phyloP scores from a whole-genome alignment of 2,888 invertebrate genomes.

The Hypomecis punctinalis region DNA sequence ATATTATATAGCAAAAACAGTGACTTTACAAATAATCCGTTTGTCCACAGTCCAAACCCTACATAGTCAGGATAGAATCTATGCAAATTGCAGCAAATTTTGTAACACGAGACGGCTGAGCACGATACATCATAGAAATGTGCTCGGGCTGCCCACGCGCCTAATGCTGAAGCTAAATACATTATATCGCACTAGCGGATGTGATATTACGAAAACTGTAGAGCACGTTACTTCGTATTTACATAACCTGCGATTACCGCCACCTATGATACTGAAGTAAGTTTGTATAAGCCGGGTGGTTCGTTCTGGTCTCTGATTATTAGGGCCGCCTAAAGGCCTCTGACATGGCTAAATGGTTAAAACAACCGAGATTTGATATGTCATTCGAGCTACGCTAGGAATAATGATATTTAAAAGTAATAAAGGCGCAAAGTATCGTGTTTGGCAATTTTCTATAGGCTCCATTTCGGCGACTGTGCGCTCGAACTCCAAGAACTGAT shows the following conservation, averaged over 20 bases:
- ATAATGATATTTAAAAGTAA: no score
- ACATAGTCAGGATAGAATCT: constrained; percentile 65
- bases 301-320: no score
- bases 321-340: no score
- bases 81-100: constrained; percentile 79
- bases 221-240: constrained; percentile 33
- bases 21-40: not conserved
- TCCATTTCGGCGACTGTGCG: no score
- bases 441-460: no score
- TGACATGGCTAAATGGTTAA: no score
- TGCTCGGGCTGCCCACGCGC: constrained; percentile 80
- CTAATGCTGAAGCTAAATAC: constrained; percentile 70
- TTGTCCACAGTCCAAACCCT: constrained; percentile 19
- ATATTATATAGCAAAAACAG: not conserved
- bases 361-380: no score
- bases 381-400: no score
- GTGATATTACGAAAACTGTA: constrained; percentile 56
- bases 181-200: constrained; percentile 53
- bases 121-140: constrained; percentile 83
- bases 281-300: no score
- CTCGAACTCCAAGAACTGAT: no score
- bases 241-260: constrained; percentile 33
- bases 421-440: no score
- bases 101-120: constrained; percentile 72
- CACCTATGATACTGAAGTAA: no score